These are phyloP conservation scores for Paguma larvata DNA, from an alignment of 2,797 vertebrate species.

Conservation along the genomic window DNA sequence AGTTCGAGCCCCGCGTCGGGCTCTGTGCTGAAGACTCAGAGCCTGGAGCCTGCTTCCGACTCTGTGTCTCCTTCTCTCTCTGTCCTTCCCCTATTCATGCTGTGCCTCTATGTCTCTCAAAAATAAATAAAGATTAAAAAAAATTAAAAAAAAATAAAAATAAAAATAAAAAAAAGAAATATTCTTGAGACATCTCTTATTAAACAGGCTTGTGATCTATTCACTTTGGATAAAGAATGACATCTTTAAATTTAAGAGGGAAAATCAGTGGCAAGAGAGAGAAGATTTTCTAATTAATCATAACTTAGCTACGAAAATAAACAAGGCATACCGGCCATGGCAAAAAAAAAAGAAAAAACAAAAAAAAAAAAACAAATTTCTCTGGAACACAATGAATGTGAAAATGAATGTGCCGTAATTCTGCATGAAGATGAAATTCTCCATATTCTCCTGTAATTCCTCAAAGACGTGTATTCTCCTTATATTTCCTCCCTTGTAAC, in stretches of 20 bases:
- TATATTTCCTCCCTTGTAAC: slow-evolving; percentile 49
- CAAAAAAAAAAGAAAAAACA: not conserved
- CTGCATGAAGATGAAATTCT: slow-evolving; percentile 31
- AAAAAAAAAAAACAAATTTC: slow-evolving; percentile 1
- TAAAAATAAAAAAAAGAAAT: slow-evolving; percentile 10
- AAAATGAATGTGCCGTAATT: not conserved
- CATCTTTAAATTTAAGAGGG: slow-evolving; percentile 20
- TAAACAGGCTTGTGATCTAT: not conserved
- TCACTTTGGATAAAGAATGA: not conserved
- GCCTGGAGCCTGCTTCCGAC: too few relatives aligned
- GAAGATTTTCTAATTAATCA: not conserved
- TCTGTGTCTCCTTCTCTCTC: too few relatives aligned
- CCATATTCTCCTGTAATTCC: slow-evolving; percentile 46
- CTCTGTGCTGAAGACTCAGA: too few relatives aligned
- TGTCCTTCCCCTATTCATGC: too few relatives aligned
- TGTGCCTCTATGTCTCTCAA: too few relatives aligned
- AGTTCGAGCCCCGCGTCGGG: too few relatives aligned
- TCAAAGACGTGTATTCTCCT: slow-evolving; percentile 48
- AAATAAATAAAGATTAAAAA: too few relatives aligned
- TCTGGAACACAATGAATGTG: not conserved
- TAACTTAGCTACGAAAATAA: slow-evolving; percentile 20
- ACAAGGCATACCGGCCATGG: not conserved
- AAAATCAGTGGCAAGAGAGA: not conserved
- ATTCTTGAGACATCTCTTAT: not conserved
- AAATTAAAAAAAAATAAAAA: too few relatives aligned